phyloP scores from a whole-genome alignment of 2,888 invertebrate species.

The Orthosia gracilis region DNA sequence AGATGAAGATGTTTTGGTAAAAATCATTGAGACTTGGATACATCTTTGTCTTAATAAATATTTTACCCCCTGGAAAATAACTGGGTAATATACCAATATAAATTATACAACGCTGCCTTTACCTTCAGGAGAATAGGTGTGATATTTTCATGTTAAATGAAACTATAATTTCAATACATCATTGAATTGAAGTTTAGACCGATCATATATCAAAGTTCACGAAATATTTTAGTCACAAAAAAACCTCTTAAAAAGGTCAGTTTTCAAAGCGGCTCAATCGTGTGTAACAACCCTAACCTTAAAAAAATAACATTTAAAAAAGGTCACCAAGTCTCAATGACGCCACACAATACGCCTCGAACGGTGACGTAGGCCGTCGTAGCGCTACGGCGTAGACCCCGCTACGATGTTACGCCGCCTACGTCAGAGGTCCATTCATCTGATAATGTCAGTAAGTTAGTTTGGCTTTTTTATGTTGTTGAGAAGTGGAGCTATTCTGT shows the following conservation, averaged over 20 bases:
- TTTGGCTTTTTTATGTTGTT: slow-evolving; percentile 29
- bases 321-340: slow-evolving; percentile 12
- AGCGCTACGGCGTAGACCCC: slow-evolving; percentile 63
- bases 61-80: no score
- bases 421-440: slow-evolving; percentile 64
- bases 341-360: slow-evolving; percentile 31
- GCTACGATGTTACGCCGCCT: slow-evolving; percentile 66
- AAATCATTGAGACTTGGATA: neutral
- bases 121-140: no score
- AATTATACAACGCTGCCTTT: no score
- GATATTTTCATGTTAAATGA: no score
- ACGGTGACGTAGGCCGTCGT: slow-evolving; percentile 52
- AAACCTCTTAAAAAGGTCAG: slow-evolving; percentile 31
- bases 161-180: neutral
- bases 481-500: slow-evolving; percentile 1
- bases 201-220: slow-evolving; percentile 35
- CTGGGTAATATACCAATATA: no score
- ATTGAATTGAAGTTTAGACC: neutral
- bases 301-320: slow-evolving; percentile 23
- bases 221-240: slow-evolving; percentile 8
- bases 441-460: slow-evolving; percentile 64
- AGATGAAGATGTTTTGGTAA: neutral
- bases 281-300: slow-evolving; percentile 22
- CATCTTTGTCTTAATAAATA: no score
- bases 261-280: slow-evolving; percentile 24